phyloP scores from a whole-genome alignment of 1,140 invertebrate species.

The Diachasma alloeum region DNA sequence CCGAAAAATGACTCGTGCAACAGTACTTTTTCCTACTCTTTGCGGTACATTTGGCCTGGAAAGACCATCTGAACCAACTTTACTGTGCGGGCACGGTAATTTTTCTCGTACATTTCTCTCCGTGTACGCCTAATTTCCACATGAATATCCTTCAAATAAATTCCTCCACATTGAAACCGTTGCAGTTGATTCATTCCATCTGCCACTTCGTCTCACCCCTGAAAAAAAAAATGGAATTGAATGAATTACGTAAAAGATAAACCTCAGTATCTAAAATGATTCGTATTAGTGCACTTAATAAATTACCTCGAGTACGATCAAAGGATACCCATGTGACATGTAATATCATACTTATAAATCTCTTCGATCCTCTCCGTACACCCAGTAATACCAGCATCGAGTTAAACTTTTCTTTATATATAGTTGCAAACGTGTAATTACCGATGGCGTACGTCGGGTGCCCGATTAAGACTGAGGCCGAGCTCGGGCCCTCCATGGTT shows the following conservation, averaged over 20 bases:
- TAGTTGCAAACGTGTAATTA: conserved; percentile 16
- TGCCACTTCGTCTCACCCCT: neutral
- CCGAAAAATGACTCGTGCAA: too few species aligned
- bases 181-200: neutral
- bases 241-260: conserved; percentile 3
- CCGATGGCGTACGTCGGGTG: conserved; percentile 8
- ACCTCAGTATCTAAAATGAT: neutral
- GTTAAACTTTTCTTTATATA: conserved; percentile 7
- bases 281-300: conserved; percentile 7
- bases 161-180: too few species aligned
- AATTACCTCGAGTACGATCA: neutral
- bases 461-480: conserved; percentile 14
- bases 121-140: too few species aligned
- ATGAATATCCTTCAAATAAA: too few species aligned
- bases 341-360: conserved; percentile 23
- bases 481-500: neutral
- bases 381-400: neutral
- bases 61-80: too few species aligned
- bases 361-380: neutral
- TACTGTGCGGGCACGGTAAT: too few species aligned
- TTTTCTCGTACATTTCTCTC: too few species aligned
- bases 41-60: too few species aligned
- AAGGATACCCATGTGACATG: neutral
- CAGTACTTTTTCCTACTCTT: too few species aligned
- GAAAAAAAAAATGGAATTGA: neutral